phyloP scores from a whole-genome alignment of 2,888 invertebrate species.

The Nomada ruficornis region DNA sequence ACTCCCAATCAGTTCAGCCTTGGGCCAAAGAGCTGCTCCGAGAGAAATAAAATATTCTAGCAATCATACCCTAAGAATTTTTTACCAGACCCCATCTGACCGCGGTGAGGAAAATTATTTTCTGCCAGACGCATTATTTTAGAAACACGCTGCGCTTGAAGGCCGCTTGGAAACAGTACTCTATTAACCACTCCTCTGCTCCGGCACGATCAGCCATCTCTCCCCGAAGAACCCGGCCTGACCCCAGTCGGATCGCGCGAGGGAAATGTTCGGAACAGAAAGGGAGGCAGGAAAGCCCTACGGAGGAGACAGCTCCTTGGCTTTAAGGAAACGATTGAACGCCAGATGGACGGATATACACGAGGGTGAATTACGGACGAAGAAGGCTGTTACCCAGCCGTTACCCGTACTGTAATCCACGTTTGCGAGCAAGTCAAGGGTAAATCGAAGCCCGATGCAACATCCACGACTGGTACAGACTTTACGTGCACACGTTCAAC shows the following conservation, averaged over 20 bases:
- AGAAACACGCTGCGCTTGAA: too few species aligned
- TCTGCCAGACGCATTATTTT: too few species aligned
- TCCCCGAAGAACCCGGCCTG: neutral
- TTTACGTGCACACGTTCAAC: constrained; percentile 40
- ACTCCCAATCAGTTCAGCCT: too few species aligned
- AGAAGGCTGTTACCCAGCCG: constrained; percentile 32
- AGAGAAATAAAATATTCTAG: too few species aligned
- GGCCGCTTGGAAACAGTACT: constrained; percentile 1
- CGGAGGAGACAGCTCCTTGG: constrained; percentile 16
- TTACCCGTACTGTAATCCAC: constrained; percentile 29
- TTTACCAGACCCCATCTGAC: too few species aligned
- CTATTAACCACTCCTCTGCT: constrained; percentile 21
- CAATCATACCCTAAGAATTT: too few species aligned
- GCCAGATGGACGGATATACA: constrained; percentile 44
- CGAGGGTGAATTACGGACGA: constrained; percentile 33
- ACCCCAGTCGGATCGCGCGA: neutral
- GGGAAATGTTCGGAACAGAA: neutral
- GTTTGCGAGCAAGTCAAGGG: constrained; percentile 21
- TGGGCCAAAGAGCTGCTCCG: too few species aligned
- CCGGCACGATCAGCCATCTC: neutral
- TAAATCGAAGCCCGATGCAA: constrained; percentile 21
- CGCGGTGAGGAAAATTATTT: too few species aligned
- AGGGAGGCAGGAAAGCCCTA: neutral
- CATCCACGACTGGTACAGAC: constrained; percentile 16
- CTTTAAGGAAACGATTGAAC: constrained; percentile 55